A percentile compares a stretch with the other conserved stretches of the same genome.
phyloP scores from a whole-genome alignment of 2,113 vertebrate genomes.

The Argyrosomus japonicus region DNA sequence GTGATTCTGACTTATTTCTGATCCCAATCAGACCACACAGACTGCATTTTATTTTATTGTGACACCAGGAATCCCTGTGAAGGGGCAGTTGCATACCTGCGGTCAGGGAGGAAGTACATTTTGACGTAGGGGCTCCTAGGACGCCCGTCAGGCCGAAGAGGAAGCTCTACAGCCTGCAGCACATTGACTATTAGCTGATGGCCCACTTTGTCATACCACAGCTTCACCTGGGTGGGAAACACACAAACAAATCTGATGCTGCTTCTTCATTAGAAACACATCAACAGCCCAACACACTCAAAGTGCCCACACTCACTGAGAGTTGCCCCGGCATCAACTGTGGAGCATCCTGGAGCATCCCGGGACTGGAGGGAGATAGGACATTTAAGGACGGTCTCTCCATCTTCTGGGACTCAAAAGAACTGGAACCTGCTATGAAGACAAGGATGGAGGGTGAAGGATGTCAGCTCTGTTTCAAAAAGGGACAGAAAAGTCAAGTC shows the following conservation, averaged over 20 bases:
- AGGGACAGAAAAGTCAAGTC: constrained; percentile 2
- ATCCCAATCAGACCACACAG: background rate
- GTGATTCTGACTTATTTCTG: background rate
- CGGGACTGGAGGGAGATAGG: constrained; percentile 96
- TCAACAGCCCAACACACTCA: background rate
- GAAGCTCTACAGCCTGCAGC: constrained; percentile 93
- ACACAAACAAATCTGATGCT: constrained; percentile 16
- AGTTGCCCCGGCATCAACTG: constrained; percentile 95
- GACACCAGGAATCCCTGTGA: background rate
- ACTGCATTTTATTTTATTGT: background rate
- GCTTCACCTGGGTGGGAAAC: constrained; percentile 88
- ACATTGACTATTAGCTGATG: constrained; percentile 98
- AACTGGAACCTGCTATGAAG: constrained; percentile 93
- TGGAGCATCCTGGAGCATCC: constrained; percentile 92
- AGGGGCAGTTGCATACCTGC: constrained; percentile 74
- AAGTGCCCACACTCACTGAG: constrained; percentile 86
- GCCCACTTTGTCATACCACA: constrained; percentile 98
- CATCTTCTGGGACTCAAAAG: constrained; percentile 99
- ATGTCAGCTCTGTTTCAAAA: background rate
- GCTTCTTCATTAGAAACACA: background rate
- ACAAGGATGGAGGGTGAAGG: background rate
- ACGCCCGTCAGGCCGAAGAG: constrained; percentile 90
- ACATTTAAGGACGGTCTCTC: constrained; percentile 97
- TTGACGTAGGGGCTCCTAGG: constrained; percentile 98
- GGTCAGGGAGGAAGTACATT: constrained; percentile 99